Conservation (phyloP, 2,888 invertebrate species). For the Xanthorhoe designata region DNA sequence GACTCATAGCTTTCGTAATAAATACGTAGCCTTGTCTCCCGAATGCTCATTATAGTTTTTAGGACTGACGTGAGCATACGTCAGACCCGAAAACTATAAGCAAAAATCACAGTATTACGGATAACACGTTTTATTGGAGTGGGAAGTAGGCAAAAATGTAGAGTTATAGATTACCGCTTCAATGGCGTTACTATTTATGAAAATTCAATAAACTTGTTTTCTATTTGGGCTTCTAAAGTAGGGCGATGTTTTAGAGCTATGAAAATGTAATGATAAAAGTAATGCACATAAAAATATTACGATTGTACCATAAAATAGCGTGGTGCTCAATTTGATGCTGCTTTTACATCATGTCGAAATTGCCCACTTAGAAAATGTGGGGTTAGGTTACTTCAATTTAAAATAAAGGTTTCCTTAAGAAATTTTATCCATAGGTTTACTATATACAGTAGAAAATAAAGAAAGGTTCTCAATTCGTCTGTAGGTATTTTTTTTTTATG, state of each 20-base stretch:
- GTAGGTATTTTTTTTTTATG: no score
- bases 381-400: not conserved
- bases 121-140: not conserved
- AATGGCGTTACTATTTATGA: not conserved
- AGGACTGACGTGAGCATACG: conserved; percentile 39
- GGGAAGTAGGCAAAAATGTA: not conserved
- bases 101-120: not conserved
- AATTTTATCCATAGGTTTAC: no score
- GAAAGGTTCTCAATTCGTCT: no score
- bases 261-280: conserved; percentile 57
- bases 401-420: not conserved
- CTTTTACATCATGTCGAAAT: conserved; percentile 53
- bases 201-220: not conserved
- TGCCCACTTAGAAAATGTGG: conserved; percentile 24
- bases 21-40: conserved; percentile 39
- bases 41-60: conserved; percentile 40
- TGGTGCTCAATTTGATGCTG: conserved; percentile 55
- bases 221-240: conserved; percentile 2
- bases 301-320: conserved; percentile 64
- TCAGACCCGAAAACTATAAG: not conserved
- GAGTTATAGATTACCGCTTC: not conserved
- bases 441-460: no score
- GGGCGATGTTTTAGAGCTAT: conserved; percentile 44
- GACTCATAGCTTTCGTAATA: conserved; percentile 44
- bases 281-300: conserved; percentile 68